Base-by-base conservation (phyloP, 2,888 invertebrate genomes). In the Toxonevra muliebris region DNA sequence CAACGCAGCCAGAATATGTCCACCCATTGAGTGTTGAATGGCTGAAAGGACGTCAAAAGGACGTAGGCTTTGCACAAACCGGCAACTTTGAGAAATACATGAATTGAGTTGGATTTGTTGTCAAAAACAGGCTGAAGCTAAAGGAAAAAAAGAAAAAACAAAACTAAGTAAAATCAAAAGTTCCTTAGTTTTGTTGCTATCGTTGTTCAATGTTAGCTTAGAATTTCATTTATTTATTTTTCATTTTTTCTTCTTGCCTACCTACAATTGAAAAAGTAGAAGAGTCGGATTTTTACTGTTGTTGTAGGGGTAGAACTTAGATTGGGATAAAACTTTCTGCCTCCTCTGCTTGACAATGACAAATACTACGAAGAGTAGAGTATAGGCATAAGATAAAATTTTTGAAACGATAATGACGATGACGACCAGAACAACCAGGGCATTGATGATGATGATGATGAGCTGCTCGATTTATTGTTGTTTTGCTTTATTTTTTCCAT, bases 161-260 rank as follows among this genome's bases (percentile, higher is more conserved):
- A 64, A 57, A 40, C n/a, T n/a, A n/a, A n/a, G n/a, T 52, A 61
- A 69, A 69, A 69, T 69, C 61, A 60, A 57, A 66, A 64, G 61
- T 57, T 57, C 61, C 5, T 48, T 41, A 13, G 41, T 61, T 57
- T 52, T 50, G 41, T 20, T 12, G 17, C 12, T 52, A 9, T 45
- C 15, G 4, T 55, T 50, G 13, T 41, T 53, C 52, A 53, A 60
- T 65, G 65, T 65, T 69, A 48, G 69, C 62, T 66, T 66, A 62
- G 62, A 62, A 69, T 66, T 67, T 68, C 57, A 57, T 68, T 70
- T 70, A 68, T 70, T 65, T 70, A 65, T 65, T 69, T 61, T 58
- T 59, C 62, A 66, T 64, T 62, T 41, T 41, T 61, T 57, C 50
- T 60, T 43, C 50, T 55, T 45, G 3, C 11, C 41, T 3, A 7